Percentiles rank a stretch among this genome's conserved stretches.
These are phyloP conservation scores for Nemopilema nomurai DNA, from an alignment of 30 jellyfish, hydroid and myxozoan genomes.

Conservation along the genomic window DNA sequence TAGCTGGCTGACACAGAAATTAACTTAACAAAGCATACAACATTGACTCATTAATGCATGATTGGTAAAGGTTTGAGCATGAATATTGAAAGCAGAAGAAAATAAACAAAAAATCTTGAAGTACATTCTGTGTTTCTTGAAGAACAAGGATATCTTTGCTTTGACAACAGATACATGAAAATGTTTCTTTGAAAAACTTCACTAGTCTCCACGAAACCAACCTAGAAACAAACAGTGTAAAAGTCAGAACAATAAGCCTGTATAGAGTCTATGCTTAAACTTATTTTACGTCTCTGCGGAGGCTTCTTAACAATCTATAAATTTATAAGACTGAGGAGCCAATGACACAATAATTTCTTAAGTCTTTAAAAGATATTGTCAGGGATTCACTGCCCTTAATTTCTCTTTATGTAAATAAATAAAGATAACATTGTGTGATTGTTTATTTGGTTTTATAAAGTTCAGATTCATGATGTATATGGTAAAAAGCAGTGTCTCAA, in stretches of 20 bases:
- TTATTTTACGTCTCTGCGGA: no score
- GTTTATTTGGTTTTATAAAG: no score
- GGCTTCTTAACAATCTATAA: no score
- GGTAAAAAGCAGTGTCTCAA: no score
- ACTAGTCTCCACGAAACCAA: slow-evolving; percentile 34
- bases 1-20: no score
- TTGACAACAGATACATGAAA: slow-evolving; percentile 44
- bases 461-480: no score
- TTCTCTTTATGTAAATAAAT: no score
- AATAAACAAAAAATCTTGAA: neutral
- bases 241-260: neutral
- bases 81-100: neutral
- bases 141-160: slow-evolving; percentile 28
- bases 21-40: no score
- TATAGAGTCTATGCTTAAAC: no score
- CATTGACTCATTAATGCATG: no score
- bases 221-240: slow-evolving; percentile 3
- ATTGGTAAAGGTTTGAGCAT: neutral
- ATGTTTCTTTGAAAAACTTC: slow-evolving; percentile 31
- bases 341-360: neutral
- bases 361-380: neutral
- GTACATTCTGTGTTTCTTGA: slow-evolving; percentile 33
- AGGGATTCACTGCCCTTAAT: neutral
- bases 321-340: no score
- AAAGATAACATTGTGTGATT: no score